Conservation (phyloP, 2,113 vertebrate genomes). For the Rhabdornis inornatus region DNA sequence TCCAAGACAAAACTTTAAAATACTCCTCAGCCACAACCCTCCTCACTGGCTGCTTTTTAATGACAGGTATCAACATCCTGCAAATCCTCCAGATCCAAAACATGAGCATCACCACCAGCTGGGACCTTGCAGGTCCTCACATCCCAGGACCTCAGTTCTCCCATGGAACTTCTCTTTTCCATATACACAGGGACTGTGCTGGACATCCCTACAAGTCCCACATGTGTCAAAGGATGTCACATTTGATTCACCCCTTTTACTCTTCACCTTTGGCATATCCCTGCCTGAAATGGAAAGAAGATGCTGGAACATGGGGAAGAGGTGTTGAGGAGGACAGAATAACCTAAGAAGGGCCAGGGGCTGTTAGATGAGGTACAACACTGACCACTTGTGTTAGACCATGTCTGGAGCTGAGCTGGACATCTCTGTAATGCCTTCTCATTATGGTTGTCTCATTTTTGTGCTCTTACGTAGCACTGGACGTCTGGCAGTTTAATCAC, state of each 20-base stretch:
- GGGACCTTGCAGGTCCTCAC: neutral
- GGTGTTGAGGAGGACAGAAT: neutral
- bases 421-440: neutral
- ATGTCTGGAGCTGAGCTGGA: neutral
- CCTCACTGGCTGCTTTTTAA: neutral
- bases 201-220: neutral
- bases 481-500: neutral
- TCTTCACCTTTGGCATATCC: neutral
- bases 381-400: neutral
- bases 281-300: neutral
- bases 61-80: accelerated
- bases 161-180: neutral
- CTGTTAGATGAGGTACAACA: neutral
- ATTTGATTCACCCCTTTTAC: neutral
- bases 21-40: neutral
- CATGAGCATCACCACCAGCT: neutral
- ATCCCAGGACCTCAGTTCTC: neutral
- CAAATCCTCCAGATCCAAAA: neutral
- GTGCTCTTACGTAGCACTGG: neutral
- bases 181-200: neutral
- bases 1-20: neutral
- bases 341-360: neutral
- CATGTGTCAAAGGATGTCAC: neutral
- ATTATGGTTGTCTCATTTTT: neutral
- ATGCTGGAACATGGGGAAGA: neutral